phyloP scores from a whole-genome alignment of 2,797 vertebrate species.

The Poeciliopsis presidionis region DNA sequence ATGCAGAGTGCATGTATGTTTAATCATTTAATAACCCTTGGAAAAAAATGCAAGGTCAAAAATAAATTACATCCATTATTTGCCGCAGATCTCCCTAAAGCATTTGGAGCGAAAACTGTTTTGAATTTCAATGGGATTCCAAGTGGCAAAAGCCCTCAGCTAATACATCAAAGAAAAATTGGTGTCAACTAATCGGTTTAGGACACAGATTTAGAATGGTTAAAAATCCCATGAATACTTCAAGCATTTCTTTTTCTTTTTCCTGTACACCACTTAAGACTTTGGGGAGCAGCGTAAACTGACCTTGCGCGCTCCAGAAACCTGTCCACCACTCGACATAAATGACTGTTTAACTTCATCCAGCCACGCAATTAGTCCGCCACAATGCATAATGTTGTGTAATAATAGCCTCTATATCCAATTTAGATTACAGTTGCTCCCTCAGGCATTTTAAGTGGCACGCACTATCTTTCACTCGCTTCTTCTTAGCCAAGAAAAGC shows the following conservation, averaged over 20 bases:
- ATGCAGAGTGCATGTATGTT: conserved; percentile 72
- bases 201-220: conserved; percentile 83
- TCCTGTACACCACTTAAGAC: conserved; percentile 53
- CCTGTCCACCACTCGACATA: conserved; percentile 72
- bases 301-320: conserved; percentile 75
- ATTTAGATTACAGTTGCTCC: conserved; percentile 80
- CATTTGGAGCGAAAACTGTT: conserved; percentile 83
- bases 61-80: conserved; percentile 87
- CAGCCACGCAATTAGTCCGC: conserved; percentile 79
- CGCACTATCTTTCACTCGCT: conserved; percentile 71
- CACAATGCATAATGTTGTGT: conserved; percentile 79
- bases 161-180: conserved; percentile 89
- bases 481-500: conserved; percentile 56
- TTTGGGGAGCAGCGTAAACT: conserved; percentile 59
- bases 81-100: conserved; percentile 83
- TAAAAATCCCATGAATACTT: conserved; percentile 81
- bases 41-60: conserved; percentile 81
- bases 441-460: conserved; percentile 72
- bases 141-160: conserved; percentile 86
- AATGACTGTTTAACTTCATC: conserved; percentile 75
- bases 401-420: conserved; percentile 81
- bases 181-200: conserved; percentile 88
- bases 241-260: conserved; percentile 53
- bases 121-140: conserved; percentile 88
- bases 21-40: conserved; percentile 80